Conservation (phyloP, 2,888 invertebrate genomes). For the Rhopalosiphum nymphaeae region DNA sequence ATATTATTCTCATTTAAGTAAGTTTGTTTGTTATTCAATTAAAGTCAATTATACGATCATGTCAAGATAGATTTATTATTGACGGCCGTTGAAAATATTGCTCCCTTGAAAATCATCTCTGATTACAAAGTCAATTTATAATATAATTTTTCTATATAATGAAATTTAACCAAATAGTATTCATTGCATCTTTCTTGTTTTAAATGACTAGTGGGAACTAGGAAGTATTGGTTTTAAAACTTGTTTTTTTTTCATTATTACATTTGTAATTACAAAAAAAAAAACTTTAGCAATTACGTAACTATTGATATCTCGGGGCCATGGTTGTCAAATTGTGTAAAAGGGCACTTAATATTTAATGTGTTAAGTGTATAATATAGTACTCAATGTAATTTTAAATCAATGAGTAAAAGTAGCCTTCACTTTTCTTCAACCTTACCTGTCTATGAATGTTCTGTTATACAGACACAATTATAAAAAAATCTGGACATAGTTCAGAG, state of each 20-base stretch:
- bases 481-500: not conserved
- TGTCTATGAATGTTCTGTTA: not conserved
- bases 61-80: not conserved
- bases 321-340: conserved; percentile 9
- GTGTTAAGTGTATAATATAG: not conserved
- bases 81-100: not conserved
- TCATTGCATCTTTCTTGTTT: not conserved
- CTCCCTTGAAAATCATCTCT: not conserved
- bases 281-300: not conserved
- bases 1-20: not conserved
- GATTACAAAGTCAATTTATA: not conserved
- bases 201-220: not conserved
- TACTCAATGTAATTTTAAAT: not conserved
- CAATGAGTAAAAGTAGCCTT: conserved; percentile 17
- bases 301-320: not conserved
- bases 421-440: conserved; percentile 9
- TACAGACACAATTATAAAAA: not conserved
- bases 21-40: not conserved
- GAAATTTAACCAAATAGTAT: not conserved
- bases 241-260: not conserved
- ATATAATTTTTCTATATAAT: not conserved
- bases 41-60: not conserved
- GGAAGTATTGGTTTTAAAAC: not conserved
- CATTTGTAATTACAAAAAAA: not conserved
- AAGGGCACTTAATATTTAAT: conserved; percentile 1